Conservation (phyloP, 2,888 invertebrate genomes). For the Zeuzera pyrina region DNA sequence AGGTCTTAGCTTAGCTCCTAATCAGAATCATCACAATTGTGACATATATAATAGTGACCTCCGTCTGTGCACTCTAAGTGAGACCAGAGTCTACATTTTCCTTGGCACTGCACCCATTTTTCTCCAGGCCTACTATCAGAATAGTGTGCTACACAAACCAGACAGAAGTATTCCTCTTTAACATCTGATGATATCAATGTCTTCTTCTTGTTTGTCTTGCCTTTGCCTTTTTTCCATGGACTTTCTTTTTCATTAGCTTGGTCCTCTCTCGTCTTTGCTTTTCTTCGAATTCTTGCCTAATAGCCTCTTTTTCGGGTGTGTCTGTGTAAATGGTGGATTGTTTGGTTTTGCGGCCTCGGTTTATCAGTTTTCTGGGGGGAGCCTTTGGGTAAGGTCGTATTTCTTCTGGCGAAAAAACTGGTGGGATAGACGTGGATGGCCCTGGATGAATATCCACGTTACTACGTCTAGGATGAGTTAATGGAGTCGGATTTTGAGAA, state of each 20-base stretch:
- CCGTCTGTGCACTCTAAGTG: constrained; percentile 12
- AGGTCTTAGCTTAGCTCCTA: background rate
- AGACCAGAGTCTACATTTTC: constrained; percentile 10
- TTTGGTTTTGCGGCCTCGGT: constrained; percentile 10
- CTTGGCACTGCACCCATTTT: constrained; percentile 12
- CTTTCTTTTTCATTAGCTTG: constrained; percentile 13
- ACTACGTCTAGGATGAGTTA: background rate
- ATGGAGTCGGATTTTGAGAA: background rate
- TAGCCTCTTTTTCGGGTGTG: constrained; percentile 18
- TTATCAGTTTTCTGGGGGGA: constrained; percentile 10
- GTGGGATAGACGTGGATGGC: background rate
- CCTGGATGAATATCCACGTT: background rate
- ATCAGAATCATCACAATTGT: constrained; percentile 6
- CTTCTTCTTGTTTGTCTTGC: constrained; percentile 7
- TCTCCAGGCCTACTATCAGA: constrained; percentile 10
- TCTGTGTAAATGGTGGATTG: constrained; percentile 19
- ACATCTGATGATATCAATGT: too few species aligned
- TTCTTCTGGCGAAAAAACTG: constrained; percentile 13
- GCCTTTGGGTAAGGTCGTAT: constrained; percentile 18
- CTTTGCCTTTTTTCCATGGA: constrained; percentile 9
- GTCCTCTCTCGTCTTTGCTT: constrained; percentile 4
- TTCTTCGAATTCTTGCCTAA: constrained; percentile 14
- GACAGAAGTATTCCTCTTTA: constrained; percentile 14
- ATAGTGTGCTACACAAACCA: constrained; percentile 12
- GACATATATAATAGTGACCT: constrained; percentile 6